A percentile compares a stretch with the other conserved stretches of the same genome.
phyloP scores from a whole-genome alignment of 1,140 invertebrate genomes.

The Panagrolaimus sp. region DNA sequence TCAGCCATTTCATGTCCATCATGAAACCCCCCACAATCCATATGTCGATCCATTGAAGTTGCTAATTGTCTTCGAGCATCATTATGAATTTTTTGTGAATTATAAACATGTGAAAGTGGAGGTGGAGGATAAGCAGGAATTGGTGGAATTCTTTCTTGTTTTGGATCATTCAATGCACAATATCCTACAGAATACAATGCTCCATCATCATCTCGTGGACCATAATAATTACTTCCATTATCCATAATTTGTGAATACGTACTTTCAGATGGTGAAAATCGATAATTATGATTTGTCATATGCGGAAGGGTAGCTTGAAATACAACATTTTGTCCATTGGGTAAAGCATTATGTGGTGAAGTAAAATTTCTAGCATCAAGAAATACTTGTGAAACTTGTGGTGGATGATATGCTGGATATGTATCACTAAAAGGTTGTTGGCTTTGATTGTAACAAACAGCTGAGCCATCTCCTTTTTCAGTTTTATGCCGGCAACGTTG shows the following conservation, averaged over 20 bases:
- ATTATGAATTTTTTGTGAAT: background rate
- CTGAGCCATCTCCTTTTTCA: slow-evolving; percentile 2
- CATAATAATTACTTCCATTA: slow-evolving; percentile 7
- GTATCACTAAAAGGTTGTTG: background rate
- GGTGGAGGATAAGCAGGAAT: background rate
- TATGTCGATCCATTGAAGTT: slow-evolving; percentile 7
- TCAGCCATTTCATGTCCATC: slow-evolving; percentile 5
- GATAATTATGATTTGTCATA: background rate
- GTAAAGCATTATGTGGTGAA: slow-evolving; percentile 10
- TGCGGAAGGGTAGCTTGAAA: background rate
- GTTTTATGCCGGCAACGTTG: slow-evolving; percentile 3
- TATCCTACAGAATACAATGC: slow-evolving; percentile 8
- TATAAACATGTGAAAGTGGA: slow-evolving; percentile 9
- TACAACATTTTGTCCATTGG: background rate
- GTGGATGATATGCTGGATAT: slow-evolving; percentile 3
- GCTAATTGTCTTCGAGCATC: slow-evolving; percentile 4
- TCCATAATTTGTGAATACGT: slow-evolving; percentile 13
- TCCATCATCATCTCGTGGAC: background rate
- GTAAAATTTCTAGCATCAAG: background rate
- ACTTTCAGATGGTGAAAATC: slow-evolving; percentile 10
- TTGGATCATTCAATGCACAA: slow-evolving; percentile 9
- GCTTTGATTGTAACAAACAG: slow-evolving; percentile 4
- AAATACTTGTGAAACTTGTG: background rate
- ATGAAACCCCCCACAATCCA: slow-evolving; percentile 1
- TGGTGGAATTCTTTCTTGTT: background rate